Evolutionary conservation across 2,888 invertebrate species (phyloP).

Genomic region (Myathropa florea): DNA sequence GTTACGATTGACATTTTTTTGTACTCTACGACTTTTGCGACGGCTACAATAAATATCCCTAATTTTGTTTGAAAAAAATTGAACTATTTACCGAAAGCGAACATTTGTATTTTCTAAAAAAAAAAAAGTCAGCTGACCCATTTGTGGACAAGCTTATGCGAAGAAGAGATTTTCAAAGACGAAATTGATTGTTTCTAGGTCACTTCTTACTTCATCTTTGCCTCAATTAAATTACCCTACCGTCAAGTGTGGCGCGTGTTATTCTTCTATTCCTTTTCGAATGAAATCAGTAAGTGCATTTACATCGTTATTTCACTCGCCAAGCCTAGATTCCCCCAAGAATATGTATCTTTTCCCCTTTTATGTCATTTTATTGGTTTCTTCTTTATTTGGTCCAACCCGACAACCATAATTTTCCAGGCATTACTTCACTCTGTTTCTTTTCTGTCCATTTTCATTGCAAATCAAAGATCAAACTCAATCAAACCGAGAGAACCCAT

Average conservation of each 20-base stretch:
- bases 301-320: background rate
- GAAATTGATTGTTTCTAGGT: no score
- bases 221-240: background rate
- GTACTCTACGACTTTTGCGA: no score
- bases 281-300: background rate
- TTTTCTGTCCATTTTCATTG: background rate
- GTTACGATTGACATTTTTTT: no score
- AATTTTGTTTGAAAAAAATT: no score
- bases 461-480: background rate
- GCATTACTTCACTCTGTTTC: background rate
- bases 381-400: background rate
- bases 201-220: no score
- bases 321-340: background rate
- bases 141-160: no score
- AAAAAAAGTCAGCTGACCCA: no score
- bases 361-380: background rate
- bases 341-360: background rate
- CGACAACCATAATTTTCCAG: background rate
- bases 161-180: no score
- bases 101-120: no score
- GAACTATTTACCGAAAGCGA: no score
- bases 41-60: no score
- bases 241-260: background rate
- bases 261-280: background rate
- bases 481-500: background rate